phyloP scores from a whole-genome alignment of 2,113 vertebrate genomes.

The Pandion haliaetus region DNA sequence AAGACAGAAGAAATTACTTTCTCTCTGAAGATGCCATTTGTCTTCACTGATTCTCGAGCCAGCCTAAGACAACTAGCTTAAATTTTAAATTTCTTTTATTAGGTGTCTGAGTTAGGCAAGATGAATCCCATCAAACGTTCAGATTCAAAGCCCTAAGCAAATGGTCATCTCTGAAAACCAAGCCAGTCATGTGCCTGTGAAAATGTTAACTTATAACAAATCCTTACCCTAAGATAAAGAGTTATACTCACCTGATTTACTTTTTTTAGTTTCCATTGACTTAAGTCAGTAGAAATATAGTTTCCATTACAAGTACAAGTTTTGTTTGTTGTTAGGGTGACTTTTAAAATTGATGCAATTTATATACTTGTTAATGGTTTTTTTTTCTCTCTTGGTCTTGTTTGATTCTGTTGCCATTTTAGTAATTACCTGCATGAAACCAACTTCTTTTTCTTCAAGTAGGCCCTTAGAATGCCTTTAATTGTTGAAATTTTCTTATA shows the following conservation, averaged over 20 bases:
- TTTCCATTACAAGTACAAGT: neutral
- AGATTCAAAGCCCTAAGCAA: neutral
- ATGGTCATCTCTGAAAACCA: neutral
- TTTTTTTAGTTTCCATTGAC: neutral
- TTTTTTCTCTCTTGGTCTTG: neutral
- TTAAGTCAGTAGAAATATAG: neutral
- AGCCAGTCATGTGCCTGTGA: neutral
- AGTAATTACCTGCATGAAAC: neutral
- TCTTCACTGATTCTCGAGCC: neutral
- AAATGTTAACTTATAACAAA: neutral
- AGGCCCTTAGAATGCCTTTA: neutral
- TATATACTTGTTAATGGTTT: neutral
- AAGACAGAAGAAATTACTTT: neutral
- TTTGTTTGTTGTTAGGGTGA: neutral
- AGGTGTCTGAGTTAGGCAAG: neutral
- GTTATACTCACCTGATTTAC: neutral
- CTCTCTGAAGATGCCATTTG: neutral
- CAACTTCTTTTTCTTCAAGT: neutral
- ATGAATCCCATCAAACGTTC: neutral
- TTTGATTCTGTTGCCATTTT: neutral
- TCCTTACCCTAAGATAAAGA: neutral
- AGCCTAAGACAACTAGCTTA: neutral
- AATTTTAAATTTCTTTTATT: neutral
- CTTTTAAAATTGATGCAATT: slow-evolving; percentile 24
- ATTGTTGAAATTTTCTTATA: neutral